Conservation (phyloP, 2,113 vertebrate genomes). For the Psettodes erumei region DNA sequence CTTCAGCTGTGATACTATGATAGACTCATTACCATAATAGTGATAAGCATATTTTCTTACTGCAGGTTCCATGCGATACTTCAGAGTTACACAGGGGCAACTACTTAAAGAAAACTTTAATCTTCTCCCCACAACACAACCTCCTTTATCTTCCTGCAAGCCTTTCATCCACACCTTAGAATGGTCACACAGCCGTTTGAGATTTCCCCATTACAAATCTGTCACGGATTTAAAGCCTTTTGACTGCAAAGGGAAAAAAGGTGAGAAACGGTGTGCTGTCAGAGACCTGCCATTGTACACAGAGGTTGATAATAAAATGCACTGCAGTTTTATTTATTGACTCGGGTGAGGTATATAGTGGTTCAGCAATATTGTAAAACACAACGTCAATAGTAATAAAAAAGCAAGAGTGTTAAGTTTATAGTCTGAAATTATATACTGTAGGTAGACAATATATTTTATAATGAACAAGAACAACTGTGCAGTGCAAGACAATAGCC, state of each 20-base stretch:
- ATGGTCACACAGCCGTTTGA: not conserved
- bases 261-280: constrained; percentile 12
- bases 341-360: constrained; percentile 11
- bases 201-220: constrained; percentile 19
- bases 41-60: not conserved
- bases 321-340: constrained; percentile 33
- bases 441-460: constrained; percentile 6
- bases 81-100: not conserved
- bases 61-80: not conserved
- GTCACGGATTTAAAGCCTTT: constrained; percentile 35
- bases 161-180: constrained; percentile 34
- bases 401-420: constrained; percentile 2
- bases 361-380: constrained; percentile 24
- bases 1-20: not conserved
- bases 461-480: constrained; percentile 26
- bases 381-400: constrained; percentile 23
- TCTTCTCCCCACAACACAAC: constrained; percentile 4
- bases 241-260: constrained; percentile 9
- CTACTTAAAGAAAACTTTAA: constrained; percentile 9
- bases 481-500: not conserved
- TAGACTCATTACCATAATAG: not conserved
- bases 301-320: constrained; percentile 26
- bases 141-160: constrained; percentile 21
- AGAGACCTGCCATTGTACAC: not conserved
- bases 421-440: constrained; percentile 4